phyloP scores from a whole-genome alignment of 2,113 vertebrate genomes.

The Ailurus styani region DNA sequence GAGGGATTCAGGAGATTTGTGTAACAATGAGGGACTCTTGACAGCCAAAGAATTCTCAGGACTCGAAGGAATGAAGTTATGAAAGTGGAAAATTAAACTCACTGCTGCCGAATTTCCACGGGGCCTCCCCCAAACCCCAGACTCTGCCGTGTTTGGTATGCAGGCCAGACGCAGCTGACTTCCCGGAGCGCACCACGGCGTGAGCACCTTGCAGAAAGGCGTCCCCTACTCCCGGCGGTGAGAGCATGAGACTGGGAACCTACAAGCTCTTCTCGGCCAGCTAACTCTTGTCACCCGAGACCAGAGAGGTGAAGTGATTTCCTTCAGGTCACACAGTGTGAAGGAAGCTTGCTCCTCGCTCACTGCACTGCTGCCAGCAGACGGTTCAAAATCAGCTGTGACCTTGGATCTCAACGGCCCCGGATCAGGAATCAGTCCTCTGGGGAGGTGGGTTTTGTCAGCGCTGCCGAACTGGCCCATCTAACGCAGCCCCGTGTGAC shows the following conservation, averaged over 20 bases:
- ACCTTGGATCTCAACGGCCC: not conserved
- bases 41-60: not conserved
- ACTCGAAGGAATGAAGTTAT: conserved; percentile 6
- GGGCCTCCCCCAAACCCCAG: rapidly evolving
- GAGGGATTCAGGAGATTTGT: not conserved
- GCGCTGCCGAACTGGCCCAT: rapidly evolving
- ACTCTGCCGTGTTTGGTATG: rapidly evolving
- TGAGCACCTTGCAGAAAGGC: not conserved
- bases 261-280: rapidly evolving
- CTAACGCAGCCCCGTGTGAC: rapidly evolving
- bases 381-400: not conserved
- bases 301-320: not conserved
- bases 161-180: rapidly evolving
- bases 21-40: not conserved
- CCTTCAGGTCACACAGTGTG: not conserved
- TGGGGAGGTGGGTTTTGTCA: not conserved
- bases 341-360: not conserved
- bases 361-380: not conserved
- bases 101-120: not conserved
- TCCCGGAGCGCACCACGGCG: rapidly evolving
- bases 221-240: rapidly evolving
- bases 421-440: not conserved
- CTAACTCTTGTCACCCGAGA: not conserved
- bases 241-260: rapidly evolving
- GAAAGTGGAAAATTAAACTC: not conserved